Conservation (phyloP, 2,888 invertebrate species). For the Cremastobaeus sp. region DNA sequence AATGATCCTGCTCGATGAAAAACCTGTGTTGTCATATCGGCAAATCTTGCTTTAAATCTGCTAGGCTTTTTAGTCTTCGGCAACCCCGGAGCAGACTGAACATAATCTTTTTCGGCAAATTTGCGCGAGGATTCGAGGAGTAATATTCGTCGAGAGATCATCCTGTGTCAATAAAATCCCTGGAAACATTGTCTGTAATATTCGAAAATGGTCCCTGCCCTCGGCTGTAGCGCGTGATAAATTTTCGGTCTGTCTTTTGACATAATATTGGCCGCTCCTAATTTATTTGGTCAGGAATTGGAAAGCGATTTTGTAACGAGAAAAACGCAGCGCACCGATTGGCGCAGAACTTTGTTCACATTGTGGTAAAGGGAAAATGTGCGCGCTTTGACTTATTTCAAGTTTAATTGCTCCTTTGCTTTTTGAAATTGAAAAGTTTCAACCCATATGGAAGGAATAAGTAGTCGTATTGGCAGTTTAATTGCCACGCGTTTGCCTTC, state of each 20-base stretch:
- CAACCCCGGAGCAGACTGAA: constrained; percentile 26
- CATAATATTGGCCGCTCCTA: background rate
- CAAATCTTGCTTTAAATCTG: constrained; percentile 59
- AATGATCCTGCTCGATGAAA: constrained; percentile 60
- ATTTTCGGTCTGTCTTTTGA: background rate
- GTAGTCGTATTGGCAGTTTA: constrained; percentile 20
- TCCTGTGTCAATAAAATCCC: constrained; percentile 47
- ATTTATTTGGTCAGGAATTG: too few relatives aligned
- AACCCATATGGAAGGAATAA: constrained; percentile 21
- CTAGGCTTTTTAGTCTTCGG: constrained; percentile 54
- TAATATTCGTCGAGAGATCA: constrained; percentile 53
- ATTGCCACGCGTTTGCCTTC: constrained; percentile 19
- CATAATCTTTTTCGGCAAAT: constrained; percentile 57
- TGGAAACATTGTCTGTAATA: constrained; percentile 43
- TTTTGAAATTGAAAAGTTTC: constrained; percentile 26
- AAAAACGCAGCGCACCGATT: too few relatives aligned
- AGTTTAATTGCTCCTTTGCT: background rate
- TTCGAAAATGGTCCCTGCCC: too few relatives aligned
- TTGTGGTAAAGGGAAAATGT: too few relatives aligned
- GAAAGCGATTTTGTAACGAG: too few relatives aligned
- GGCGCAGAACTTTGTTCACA: too few relatives aligned
- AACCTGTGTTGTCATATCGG: constrained; percentile 60
- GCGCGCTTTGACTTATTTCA: background rate
- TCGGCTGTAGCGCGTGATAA: too few relatives aligned
- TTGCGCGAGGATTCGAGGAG: constrained; percentile 42